Conservation (phyloP, 1,140 invertebrate genomes). For the Zaprionus nigranus region DNA sequence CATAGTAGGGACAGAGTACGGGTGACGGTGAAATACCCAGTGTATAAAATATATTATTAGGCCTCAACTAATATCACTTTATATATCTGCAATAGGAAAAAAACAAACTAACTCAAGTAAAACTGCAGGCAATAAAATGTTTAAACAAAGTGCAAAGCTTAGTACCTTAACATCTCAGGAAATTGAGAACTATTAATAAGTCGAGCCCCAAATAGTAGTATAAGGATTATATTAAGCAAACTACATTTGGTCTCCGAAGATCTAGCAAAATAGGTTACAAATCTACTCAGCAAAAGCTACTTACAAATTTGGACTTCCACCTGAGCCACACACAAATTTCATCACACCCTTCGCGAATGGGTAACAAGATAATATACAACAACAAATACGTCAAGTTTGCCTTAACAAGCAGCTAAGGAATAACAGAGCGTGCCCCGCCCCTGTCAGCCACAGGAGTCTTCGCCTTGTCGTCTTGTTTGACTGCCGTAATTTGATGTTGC, state of each 20-base stretch:
- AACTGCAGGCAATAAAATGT: not conserved
- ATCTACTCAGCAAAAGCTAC: no score
- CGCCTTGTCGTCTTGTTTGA: slow-evolving; percentile 20
- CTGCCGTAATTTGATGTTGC: slow-evolving; percentile 50
- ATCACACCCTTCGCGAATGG: not conserved
- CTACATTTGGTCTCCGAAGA: no score
- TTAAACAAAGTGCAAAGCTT: no score
- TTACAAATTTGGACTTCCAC: not conserved
- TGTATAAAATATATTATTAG: not conserved
- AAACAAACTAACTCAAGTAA: not conserved
- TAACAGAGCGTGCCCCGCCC: slow-evolving; percentile 13
- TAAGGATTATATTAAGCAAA: no score
- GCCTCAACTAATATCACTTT: no score
- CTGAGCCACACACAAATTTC: not conserved
- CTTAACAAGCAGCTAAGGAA: slow-evolving; percentile 51
- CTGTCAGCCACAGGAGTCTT: slow-evolving; percentile 36
- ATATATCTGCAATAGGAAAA: no score
- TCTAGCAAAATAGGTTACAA: not conserved
- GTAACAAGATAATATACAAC: slow-evolving; percentile 4
- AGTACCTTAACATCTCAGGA: no score
- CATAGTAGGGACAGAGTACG: not conserved
- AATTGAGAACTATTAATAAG: no score
- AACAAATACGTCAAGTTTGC: slow-evolving; percentile 62
- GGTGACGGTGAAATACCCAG: not conserved
- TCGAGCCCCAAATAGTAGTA: no score